Evolutionary conservation across 2,797 vertebrate genomes (phyloP).

Genomic region (Gephyroberyx darwinii): DNA sequence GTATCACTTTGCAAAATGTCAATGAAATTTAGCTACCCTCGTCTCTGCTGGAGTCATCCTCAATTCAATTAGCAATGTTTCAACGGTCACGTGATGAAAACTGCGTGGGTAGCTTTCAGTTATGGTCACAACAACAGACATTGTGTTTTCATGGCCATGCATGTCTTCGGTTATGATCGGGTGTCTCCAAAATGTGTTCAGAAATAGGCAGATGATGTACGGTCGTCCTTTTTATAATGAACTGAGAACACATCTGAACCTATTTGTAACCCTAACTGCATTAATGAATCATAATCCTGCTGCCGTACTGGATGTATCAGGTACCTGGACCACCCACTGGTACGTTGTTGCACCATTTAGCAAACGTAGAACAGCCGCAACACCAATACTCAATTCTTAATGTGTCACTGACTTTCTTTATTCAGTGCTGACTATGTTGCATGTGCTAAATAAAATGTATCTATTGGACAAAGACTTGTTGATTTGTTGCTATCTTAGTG

Average conservation of each 20-base stretch:
- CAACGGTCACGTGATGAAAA: not conserved
- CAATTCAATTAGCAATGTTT: not conserved
- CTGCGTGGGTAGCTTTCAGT: too few relatives aligned
- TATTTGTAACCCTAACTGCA: slow-evolving; percentile 2
- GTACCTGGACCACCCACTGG: not conserved
- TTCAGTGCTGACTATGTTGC: slow-evolving; percentile 9
- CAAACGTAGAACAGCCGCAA: slow-evolving; percentile 36
- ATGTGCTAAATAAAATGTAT: slow-evolving; percentile 7
- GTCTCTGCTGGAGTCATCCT: not conserved
- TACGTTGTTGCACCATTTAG: slow-evolving; percentile 7
- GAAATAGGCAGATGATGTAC: not conserved
- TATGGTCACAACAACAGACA: too few relatives aligned
- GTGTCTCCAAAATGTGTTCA: slow-evolving; percentile 1
- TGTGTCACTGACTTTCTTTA: slow-evolving; percentile 7
- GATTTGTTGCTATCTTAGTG: slow-evolving; percentile 20
- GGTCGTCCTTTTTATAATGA: not conserved
- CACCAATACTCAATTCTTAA: slow-evolving; percentile 21
- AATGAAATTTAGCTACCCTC: not conserved
- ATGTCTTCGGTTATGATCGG: too few relatives aligned
- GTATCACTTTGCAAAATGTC: not conserved
- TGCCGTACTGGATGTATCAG: slow-evolving; percentile 7
- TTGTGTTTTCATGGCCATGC: too few relatives aligned
- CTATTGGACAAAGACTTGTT: not conserved
- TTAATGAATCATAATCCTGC: slow-evolving; percentile 2
- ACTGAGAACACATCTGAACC: not conserved